These are phyloP conservation scores for Parauchenoglanis ngamensis DNA, from an alignment of 2,797 vertebrate species.

Conservation along the genomic window DNA sequence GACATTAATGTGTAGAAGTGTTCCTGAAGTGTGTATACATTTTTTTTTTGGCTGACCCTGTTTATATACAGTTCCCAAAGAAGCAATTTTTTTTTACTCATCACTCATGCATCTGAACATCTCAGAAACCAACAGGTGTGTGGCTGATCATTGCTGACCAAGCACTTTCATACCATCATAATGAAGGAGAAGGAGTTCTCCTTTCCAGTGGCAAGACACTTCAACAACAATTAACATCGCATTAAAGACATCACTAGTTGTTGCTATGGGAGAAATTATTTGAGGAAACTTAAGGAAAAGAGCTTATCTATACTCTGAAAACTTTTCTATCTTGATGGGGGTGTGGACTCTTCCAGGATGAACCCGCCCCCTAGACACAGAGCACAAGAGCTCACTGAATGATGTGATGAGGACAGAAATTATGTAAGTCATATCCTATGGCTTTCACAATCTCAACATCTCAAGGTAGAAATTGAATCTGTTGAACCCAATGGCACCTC, in stretches of 20 bases:
- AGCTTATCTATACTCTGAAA: background rate
- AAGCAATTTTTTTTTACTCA: background rate
- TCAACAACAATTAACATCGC: background rate
- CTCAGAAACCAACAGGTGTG: background rate
- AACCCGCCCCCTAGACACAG: background rate
- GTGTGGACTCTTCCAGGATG: background rate
- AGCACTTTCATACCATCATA: background rate
- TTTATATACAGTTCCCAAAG: background rate
- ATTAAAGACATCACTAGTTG: background rate
- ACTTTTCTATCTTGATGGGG: background rate
- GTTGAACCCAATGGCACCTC: background rate
- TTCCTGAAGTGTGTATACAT: too few relatives aligned
- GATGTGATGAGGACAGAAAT: background rate
- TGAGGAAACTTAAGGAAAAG: background rate
- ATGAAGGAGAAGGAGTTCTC: background rate
- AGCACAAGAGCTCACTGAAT: background rate
- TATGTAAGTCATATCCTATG: background rate
- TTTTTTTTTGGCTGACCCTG: too few relatives aligned
- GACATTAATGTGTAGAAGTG: too few relatives aligned
- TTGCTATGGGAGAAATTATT: background rate
- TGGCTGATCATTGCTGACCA: background rate
- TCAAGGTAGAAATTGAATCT: background rate
- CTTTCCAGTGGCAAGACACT: background rate
- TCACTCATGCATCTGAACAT: background rate
- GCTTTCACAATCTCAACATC: background rate